These are phyloP conservation scores for Drosophila lini DNA, from an alignment of 1,140 invertebrate genomes.

Conservation along the genomic window DNA sequence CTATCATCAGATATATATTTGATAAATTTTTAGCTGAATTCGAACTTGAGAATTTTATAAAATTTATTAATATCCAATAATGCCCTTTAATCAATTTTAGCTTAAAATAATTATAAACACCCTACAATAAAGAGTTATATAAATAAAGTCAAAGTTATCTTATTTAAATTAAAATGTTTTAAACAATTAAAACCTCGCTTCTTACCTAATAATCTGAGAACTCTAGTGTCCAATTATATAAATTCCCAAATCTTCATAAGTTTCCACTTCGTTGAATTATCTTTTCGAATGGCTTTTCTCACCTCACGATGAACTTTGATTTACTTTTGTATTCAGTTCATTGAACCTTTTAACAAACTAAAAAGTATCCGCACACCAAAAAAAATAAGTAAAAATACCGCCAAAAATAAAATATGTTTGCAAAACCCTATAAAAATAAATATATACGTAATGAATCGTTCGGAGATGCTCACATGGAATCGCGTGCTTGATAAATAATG, in stretches of 20 bases:
- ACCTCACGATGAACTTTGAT: slow-evolving; percentile 44
- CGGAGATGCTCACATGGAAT: slow-evolving; percentile 36
- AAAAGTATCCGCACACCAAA: slow-evolving; percentile 7
- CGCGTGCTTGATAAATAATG: slow-evolving; percentile 52
- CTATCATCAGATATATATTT: no score
- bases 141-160: neutral
- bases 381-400: slow-evolving; percentile 31
- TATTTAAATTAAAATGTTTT: neutral
- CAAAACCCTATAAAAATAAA: slow-evolving; percentile 36
- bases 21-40: no score
- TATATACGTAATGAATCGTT: slow-evolving; percentile 39
- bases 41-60: no score
- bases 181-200: neutral
- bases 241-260: neutral
- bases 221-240: neutral
- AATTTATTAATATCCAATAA: no score
- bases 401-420: slow-evolving; percentile 25
- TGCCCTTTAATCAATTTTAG: no score
- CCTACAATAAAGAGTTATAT: no score
- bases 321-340: slow-evolving; percentile 43
- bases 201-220: neutral
- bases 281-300: slow-evolving; percentile 28
- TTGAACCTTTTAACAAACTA: slow-evolving; percentile 37
- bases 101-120: no score
- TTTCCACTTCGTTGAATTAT: slow-evolving; percentile 16